Conservation (phyloP, 1,140 invertebrate genomes). For the Arctopsyche grandis region DNA sequence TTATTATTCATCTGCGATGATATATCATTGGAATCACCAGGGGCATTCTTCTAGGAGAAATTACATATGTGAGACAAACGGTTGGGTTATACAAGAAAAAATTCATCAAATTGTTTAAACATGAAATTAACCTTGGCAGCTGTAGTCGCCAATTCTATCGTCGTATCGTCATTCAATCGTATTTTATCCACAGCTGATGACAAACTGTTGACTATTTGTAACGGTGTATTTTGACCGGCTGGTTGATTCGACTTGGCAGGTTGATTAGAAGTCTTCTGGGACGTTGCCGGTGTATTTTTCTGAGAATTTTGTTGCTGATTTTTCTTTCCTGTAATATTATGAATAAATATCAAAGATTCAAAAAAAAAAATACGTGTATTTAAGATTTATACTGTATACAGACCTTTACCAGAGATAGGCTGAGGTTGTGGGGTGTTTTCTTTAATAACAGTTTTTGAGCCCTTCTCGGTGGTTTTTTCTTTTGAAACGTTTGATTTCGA, state of each 20-base stretch:
- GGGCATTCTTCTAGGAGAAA: conserved; percentile 11
- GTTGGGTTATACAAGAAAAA: background rate
- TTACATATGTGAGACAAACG: background rate
- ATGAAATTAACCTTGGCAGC: conserved; percentile 1
- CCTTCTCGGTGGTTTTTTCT: background rate
- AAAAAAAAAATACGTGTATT: background rate
- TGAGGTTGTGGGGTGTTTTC: background rate
- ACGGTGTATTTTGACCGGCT: background rate
- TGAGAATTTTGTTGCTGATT: conserved; percentile 1
- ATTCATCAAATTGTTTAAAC: no score
- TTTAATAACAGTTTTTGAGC: background rate
- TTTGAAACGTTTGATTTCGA: background rate
- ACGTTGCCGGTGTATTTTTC: background rate
- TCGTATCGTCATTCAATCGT: conserved; percentile 35
- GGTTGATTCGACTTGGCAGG: background rate
- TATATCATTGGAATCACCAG: background rate
- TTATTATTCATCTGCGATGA: background rate
- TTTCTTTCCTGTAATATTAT: conserved; percentile 16
- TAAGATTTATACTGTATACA: background rate
- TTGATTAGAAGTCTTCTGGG: conserved; percentile 2
- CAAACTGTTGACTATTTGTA: conserved; percentile 36
- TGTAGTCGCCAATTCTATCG: conserved; percentile 24
- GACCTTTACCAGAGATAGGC: background rate
- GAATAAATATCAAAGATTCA: background rate
- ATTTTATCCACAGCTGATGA: conserved; percentile 29